phyloP scores from a whole-genome alignment of 64 coral and sea anemone species.

The Pachyseris speciosa region DNA sequence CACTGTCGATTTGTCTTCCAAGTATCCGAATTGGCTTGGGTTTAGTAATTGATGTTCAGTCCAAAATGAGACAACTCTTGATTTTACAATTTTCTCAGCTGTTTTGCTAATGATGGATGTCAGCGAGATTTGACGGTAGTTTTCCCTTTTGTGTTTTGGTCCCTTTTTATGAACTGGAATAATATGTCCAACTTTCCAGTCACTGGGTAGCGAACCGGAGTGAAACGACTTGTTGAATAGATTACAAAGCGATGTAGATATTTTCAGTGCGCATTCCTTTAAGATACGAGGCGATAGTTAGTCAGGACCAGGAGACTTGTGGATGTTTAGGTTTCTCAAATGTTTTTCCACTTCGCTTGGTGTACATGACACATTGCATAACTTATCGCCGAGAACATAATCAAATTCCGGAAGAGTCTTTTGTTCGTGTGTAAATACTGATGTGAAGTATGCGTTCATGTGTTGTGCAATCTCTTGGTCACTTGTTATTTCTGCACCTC shows the following conservation, averaged over 20 bases:
- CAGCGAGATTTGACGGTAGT: slow-evolving; percentile 53
- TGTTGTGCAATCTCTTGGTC: not conserved
- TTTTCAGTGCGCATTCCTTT: slow-evolving; percentile 10
- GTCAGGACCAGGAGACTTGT: slow-evolving; percentile 51
- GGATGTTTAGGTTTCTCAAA: slow-evolving; percentile 6
- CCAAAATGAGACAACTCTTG: slow-evolving; percentile 47
- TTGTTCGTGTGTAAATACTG: too few species aligned
- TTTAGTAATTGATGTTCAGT: slow-evolving; percentile 9
- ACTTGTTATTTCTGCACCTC: not conserved
- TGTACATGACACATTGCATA: slow-evolving; percentile 15
- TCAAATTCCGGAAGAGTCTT: too few species aligned
- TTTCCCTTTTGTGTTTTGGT: slow-evolving; percentile 13
- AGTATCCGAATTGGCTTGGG: not conserved
- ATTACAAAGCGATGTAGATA: slow-evolving; percentile 1
- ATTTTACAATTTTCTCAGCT: slow-evolving; percentile 9
- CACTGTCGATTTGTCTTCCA: not conserved
- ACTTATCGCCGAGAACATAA: not conserved
- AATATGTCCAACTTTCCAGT: slow-evolving; percentile 55
- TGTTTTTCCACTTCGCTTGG: slow-evolving; percentile 7
- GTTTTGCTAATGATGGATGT: slow-evolving; percentile 51
- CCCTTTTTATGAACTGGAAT: slow-evolving; percentile 43
- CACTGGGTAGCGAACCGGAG: not conserved
- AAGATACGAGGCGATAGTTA: not conserved
- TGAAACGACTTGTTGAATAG: slow-evolving; percentile 20
- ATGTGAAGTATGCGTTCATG: not conserved